Conservation (phyloP, 2,888 invertebrate genomes). For the Drosophila silvestris region DNA sequence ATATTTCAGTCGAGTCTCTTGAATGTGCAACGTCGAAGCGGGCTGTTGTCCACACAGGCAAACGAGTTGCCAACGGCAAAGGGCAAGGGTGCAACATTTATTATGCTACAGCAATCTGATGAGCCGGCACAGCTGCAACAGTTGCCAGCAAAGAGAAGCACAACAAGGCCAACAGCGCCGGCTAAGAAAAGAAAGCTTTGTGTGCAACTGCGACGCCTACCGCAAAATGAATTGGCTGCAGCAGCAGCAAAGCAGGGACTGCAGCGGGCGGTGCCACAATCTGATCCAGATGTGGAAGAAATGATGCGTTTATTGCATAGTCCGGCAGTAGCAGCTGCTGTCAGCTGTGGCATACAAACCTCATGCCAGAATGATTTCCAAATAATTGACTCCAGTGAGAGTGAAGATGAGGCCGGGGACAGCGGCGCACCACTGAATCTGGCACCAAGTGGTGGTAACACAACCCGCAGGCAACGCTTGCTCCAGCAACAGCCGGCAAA, state of each 20-base stretch:
- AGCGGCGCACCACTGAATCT: conserved; percentile 44
- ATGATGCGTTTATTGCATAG: neutral
- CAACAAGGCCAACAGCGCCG: neutral
- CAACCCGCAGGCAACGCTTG: conserved; percentile 12
- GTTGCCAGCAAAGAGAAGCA: neutral
- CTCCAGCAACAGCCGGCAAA: neutral
- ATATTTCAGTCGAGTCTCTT: conserved; percentile 2
- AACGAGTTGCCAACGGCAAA: neutral
- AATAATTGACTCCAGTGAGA: conserved; percentile 26
- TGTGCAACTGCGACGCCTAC: conserved; percentile 7
- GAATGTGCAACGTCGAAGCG: neutral
- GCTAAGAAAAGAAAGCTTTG: neutral
- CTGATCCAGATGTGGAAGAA: neutral
- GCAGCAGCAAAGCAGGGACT: neutral
- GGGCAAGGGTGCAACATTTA: conserved; percentile 1
- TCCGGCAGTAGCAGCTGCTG: neutral
- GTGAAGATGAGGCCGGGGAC: neutral
- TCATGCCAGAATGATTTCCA: neutral
- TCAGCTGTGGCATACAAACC: conserved; percentile 31
- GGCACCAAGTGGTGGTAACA: conserved; percentile 46
- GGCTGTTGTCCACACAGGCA: too few species aligned
- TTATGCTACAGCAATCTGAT: neutral
- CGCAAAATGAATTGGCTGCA: neutral
- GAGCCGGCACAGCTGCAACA: neutral
- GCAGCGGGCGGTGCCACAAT: neutral